A percentile compares a stretch with the other conserved stretches of the same genome.
Evolutionary conservation across 2,888 invertebrate genomes (phyloP).

Genomic region (Caenorhabditis panamensis): DNA sequence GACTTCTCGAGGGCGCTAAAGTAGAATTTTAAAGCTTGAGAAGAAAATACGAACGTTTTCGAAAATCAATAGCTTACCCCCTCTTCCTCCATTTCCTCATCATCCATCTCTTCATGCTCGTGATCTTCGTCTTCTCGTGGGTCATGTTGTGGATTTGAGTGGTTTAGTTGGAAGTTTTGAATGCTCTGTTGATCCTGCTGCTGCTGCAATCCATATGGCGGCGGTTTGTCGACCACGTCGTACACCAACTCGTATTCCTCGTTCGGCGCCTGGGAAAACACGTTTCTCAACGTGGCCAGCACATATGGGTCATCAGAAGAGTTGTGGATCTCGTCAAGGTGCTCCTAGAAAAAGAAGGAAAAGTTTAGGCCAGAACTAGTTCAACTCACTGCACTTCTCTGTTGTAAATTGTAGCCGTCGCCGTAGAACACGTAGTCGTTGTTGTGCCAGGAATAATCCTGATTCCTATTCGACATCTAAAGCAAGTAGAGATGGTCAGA

Average conservation of each 20-base stretch:
- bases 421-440: conserved; percentile 1
- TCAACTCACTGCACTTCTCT: conserved; percentile 3
- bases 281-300: conserved; percentile 45
- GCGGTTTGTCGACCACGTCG: background rate
- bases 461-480: conserved; percentile 45
- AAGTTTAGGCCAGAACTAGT: background rate
- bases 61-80: conserved; percentile 1
- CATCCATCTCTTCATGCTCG: conserved; percentile 33
- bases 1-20: background rate
- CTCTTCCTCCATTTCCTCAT: conserved; percentile 4
- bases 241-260: conserved; percentile 44
- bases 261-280: conserved; percentile 13
- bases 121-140: conserved; percentile 27
- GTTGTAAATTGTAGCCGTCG: conserved; percentile 31
- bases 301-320: conserved; percentile 17
- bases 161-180: background rate
- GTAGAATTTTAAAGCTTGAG: background rate
- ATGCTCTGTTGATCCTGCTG: background rate
- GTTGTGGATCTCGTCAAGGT: background rate
- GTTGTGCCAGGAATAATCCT: conserved; percentile 33
- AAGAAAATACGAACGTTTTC: too few relatives aligned
- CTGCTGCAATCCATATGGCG: background rate
- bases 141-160: background rate
- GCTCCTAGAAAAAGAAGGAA: background rate
- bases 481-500: background rate